Conservation (phyloP, 2,888 invertebrate species). For the Drosophila sordidula region DNA sequence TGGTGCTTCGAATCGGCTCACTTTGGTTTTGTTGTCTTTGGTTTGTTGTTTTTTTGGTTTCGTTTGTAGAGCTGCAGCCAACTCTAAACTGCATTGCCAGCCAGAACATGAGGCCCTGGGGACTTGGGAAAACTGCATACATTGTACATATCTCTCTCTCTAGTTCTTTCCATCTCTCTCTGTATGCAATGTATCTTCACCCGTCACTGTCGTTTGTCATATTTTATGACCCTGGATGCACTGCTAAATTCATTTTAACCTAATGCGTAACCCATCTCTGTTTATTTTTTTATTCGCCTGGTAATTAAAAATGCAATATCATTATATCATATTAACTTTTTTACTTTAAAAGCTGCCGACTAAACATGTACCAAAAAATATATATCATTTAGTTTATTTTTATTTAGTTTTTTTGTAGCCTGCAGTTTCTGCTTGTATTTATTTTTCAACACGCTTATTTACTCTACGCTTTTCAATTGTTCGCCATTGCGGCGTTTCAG, state of each 20-base stretch:
- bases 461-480: conserved; percentile 54
- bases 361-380: background rate
- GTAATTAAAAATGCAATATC: conserved; percentile 19
- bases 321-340: conserved; percentile 9
- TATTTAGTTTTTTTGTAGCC: conserved; percentile 16
- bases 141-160: background rate
- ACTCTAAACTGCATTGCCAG: conserved; percentile 28
- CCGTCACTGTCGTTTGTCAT: background rate
- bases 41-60: conserved; percentile 7
- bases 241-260: background rate
- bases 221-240: background rate
- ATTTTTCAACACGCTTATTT: conserved; percentile 50
- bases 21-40: conserved; percentile 23
- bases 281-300: background rate
- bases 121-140: conserved; percentile 3
- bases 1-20: background rate
- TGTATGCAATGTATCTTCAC: conserved; percentile 9
- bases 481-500: conserved; percentile 42
- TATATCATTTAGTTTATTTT: conserved; percentile 5
- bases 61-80: conserved; percentile 12
- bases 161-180: background rate
- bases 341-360: background rate
- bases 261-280: background rate
- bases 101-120: conserved; percentile 2
- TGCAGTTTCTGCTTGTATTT: conserved; percentile 39